Conservation (phyloP, 2,888 invertebrate species). For the Dioctria rufipes region DNA sequence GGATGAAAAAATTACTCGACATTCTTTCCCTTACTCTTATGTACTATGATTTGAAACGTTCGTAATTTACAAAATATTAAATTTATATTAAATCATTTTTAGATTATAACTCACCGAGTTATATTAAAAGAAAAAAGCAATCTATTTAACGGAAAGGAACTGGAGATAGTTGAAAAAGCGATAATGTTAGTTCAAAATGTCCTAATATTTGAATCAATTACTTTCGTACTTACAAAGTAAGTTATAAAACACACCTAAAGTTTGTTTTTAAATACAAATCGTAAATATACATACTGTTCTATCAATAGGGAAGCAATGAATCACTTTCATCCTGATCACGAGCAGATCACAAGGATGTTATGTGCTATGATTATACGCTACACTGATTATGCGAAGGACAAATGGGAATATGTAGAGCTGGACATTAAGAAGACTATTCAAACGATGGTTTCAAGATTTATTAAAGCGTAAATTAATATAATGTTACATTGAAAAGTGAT, state of each 20-base stretch:
- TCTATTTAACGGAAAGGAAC: constrained; percentile 52
- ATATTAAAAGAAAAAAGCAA: constrained; percentile 33
- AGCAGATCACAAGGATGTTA: constrained; percentile 36
- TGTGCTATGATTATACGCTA: constrained; percentile 43
- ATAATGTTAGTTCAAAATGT: constrained; percentile 32
- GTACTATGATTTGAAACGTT: no score
- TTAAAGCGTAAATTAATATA: constrained; percentile 34
- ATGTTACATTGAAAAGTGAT: neutral
- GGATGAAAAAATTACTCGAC: no score
- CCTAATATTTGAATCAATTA: constrained; percentile 49
- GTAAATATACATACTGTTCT: neutral
- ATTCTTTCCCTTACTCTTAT: no score
- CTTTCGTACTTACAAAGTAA: constrained; percentile 49
- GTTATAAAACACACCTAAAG: neutral
- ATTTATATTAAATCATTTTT: neutral
- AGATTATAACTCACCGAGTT: constrained; percentile 44
- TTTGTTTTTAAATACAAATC: neutral
- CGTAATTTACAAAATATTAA: no score
- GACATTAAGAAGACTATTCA: constrained; percentile 48
- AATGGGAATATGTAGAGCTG: constrained; percentile 49
- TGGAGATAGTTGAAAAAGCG: constrained; percentile 46
- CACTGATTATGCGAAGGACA: constrained; percentile 25
- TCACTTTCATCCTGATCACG: constrained; percentile 50
- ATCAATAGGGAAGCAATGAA: constrained; percentile 42
- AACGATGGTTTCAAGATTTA: constrained; percentile 50